Conservation (phyloP, 2,113 vertebrate species). For the Sylvietta virens region DNA sequence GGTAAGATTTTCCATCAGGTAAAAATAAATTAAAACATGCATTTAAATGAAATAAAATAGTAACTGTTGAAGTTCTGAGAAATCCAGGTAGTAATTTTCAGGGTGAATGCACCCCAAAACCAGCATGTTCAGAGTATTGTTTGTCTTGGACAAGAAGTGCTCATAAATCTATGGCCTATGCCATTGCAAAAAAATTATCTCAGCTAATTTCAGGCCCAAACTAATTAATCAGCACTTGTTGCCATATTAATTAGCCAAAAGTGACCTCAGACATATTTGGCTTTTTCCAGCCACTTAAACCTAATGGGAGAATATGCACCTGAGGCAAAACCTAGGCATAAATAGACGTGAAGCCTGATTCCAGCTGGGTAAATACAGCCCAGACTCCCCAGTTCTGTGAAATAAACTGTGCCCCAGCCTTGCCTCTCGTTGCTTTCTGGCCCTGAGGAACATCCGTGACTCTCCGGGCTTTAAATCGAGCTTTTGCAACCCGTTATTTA, state of each 20-base stretch:
- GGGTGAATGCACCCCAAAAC: background rate
- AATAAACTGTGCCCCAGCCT: background rate
- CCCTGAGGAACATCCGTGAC: background rate
- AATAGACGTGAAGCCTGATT: background rate
- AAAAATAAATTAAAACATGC: background rate
- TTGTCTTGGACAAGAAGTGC: slow-evolving; percentile 13
- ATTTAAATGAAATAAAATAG: background rate
- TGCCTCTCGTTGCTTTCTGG: background rate
- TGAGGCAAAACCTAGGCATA: slow-evolving; percentile 40
- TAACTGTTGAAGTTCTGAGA: background rate
- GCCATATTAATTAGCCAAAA: slow-evolving; percentile 58
- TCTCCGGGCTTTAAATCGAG: accelerated
- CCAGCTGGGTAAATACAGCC: slow-evolving; percentile 63
- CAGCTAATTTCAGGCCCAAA: slow-evolving; percentile 15
- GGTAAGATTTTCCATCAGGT: background rate
- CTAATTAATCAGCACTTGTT: slow-evolving; percentile 58
- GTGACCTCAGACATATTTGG: slow-evolving; percentile 33
- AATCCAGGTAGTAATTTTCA: slow-evolving; percentile 30
- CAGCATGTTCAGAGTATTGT: slow-evolving; percentile 5
- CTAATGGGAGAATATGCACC: slow-evolving; percentile 40
- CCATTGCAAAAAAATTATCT: background rate
- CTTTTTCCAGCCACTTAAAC: slow-evolving; percentile 20
- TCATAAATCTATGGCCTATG: background rate
- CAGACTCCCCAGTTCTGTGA: background rate
- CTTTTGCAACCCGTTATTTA: background rate